Percentiles rank a stretch among this genome's conserved stretches.
These are phyloP conservation scores for Graptemys geographica DNA, from an alignment of 2,797 vertebrate genomes.

Conservation along the genomic window DNA sequence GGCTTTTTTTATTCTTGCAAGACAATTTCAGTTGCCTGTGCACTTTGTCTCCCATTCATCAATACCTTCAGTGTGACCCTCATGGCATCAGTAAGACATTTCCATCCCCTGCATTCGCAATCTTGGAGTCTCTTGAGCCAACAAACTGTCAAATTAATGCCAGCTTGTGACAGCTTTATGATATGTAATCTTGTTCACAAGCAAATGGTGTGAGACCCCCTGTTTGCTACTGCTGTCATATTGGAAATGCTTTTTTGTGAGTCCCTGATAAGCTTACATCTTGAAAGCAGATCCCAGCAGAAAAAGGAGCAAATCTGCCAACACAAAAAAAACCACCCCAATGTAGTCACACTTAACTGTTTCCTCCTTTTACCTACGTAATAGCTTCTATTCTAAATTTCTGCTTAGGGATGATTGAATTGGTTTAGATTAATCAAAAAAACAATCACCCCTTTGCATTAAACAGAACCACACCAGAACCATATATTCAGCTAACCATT, in stretches of 20 bases:
- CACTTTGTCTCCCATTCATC: constrained; percentile 70
- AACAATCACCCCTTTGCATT: background rate
- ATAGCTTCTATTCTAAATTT: background rate
- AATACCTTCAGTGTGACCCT: constrained; percentile 52
- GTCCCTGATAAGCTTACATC: constrained; percentile 58
- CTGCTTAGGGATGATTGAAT: background rate
- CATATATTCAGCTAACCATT: background rate
- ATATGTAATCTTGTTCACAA: constrained; percentile 76
- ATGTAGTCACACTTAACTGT: background rate
- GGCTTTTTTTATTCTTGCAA: constrained; percentile 22
- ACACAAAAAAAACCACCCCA: background rate
- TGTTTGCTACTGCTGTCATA: constrained; percentile 72
- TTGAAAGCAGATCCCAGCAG: constrained; percentile 67
- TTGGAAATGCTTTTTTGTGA: constrained; percentile 45
- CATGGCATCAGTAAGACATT: constrained; percentile 65
- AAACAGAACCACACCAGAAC: background rate
- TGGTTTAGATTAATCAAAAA: background rate
- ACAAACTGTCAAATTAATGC: constrained; percentile 78
- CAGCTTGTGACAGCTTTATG: constrained; percentile 76
- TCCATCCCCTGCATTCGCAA: constrained; percentile 58
- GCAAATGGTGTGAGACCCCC: constrained; percentile 75
- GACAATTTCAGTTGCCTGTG: constrained; percentile 60
- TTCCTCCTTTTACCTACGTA: constrained; percentile 6
- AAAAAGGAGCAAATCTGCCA: constrained; percentile 42
- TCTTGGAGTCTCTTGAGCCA: constrained; percentile 67